Conservation (phyloP, 2,797 vertebrate genomes). For the Urophycis tenuis region DNA sequence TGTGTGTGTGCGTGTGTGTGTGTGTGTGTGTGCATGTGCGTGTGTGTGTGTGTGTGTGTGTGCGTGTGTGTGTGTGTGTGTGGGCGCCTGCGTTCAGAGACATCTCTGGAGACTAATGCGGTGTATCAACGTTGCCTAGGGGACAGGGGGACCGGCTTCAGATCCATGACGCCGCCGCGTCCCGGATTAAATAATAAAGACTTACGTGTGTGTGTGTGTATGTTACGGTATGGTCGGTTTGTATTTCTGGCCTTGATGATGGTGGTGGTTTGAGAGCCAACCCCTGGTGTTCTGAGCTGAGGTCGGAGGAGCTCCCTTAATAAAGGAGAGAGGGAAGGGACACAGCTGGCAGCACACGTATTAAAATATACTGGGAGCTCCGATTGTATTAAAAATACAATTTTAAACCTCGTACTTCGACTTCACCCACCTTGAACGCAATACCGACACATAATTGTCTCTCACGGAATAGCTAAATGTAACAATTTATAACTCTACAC, state of each 20-base stretch:
- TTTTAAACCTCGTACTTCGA: not conserved
- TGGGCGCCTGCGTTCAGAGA: not conserved
- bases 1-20: no score
- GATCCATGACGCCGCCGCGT: not conserved
- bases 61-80: not conserved
- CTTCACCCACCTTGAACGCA: not conserved
- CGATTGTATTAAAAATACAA: not conserved
- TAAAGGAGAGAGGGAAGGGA: not conserved
- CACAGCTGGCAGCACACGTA: not conserved
- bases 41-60: no score
- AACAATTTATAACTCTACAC: not conserved
- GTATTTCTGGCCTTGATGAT: not conserved
- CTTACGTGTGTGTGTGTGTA: not conserved
- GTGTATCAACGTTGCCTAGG: not conserved
- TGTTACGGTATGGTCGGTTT: not conserved
- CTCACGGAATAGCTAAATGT: not conserved
- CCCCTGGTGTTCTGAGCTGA: not conserved
- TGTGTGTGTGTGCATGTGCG: no score
- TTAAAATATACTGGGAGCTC: not conserved
- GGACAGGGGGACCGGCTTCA: no score
- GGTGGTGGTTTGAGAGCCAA: no score
- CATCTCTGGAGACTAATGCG: no score
- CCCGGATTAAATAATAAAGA: not conserved
- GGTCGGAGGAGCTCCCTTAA: no score
- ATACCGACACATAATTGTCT: not conserved